phyloP scores from a whole-genome alignment of 2,113 vertebrate species.

The Galeopterus variegatus region DNA sequence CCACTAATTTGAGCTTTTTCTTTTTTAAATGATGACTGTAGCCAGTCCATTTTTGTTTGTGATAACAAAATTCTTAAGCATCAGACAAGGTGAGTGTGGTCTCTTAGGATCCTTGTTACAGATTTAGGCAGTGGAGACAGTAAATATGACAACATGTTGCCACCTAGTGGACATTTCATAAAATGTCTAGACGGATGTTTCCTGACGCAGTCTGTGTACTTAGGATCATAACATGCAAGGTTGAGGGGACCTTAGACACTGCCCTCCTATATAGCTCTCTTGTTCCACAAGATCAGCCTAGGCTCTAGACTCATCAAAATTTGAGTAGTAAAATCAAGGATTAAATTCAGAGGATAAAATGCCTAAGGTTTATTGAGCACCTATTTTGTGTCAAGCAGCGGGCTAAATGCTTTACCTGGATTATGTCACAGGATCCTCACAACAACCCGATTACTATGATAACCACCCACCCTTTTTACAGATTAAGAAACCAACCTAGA shows the following conservation, averaged over 20 bases:
- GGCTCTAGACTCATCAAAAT: background rate
- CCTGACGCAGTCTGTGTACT: accelerated
- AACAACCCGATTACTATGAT: background rate
- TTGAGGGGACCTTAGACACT: accelerated
- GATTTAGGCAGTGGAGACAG: background rate
- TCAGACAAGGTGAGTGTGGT: background rate
- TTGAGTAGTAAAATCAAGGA: background rate
- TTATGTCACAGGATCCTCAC: background rate
- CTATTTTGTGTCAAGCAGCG: background rate
- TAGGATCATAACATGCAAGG: background rate
- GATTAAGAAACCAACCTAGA: background rate
- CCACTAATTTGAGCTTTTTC: background rate
- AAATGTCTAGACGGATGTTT: slow-evolving; percentile 58
- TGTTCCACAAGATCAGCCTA: background rate
- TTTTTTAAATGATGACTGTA: background rate
- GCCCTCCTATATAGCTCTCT: background rate
- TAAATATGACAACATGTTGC: slow-evolving; percentile 81
- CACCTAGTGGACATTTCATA: slow-evolving; percentile 81
- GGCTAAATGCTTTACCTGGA: background rate
- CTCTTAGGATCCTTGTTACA: background rate
- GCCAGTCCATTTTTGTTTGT: background rate
- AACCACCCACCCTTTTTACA: accelerated
- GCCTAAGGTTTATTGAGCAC: background rate
- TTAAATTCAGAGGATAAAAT: background rate
- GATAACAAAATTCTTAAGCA: slow-evolving; percentile 23